Evolutionary conservation across 1,140 invertebrate genomes (phyloP), one percentile per base, ranked within the genome.

Genomic region (Pseudobourletiella spinata): DNA sequence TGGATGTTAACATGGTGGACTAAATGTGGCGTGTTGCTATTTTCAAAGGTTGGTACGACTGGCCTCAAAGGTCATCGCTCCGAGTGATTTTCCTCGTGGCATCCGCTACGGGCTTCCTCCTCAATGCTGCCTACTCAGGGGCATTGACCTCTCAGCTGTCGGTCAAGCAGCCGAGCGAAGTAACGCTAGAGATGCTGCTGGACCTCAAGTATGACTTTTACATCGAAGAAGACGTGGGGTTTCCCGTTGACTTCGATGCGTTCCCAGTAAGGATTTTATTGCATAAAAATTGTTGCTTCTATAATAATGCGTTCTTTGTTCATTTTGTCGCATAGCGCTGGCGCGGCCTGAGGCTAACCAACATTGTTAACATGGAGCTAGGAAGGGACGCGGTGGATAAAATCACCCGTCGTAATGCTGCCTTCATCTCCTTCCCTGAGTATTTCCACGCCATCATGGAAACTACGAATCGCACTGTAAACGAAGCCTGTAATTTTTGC

Each of bases 211-310:
- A 6, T 22, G 6, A 4, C 8, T 54, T 28, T 20, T 54, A 26
- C 20, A 26, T 54, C 14, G 50, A 54, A 54, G 8, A 26, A 4
- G 50, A 54, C 30, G 26, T 54, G 11, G 20, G 22, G 11, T 54
- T 54, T 28, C 50, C 50, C 8, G 50, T 30, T 3, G 50, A 54
- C n/a, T n/a, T n/a, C n/a, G n/a, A n/a, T n/a, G n/a, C n/a, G n/a
- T n/a, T n/a, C 30, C 20, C 25, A n/a, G n/a, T n/a, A n/a, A n/a
- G n/a, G n/a, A n/a, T n/a, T n/a, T n/a, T n/a, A n/a, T n/a, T n/a
- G n/a, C n/a, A n/a, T n/a, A n/a, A n/a, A n/a, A n/a, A n/a, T n/a
- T n/a, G n/a, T n/a, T n/a, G n/a, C n/a, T n/a, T n/a, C n/a, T n/a
- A n/a, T n/a, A n/a, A n/a, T n/a, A n/a, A n/a, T n/a, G n/a, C n/a